Evolutionary conservation across 2,888 invertebrate genomes (phyloP), one percentile per base, ranked within the genome.

Genomic region (Trilocha varians): DNA sequence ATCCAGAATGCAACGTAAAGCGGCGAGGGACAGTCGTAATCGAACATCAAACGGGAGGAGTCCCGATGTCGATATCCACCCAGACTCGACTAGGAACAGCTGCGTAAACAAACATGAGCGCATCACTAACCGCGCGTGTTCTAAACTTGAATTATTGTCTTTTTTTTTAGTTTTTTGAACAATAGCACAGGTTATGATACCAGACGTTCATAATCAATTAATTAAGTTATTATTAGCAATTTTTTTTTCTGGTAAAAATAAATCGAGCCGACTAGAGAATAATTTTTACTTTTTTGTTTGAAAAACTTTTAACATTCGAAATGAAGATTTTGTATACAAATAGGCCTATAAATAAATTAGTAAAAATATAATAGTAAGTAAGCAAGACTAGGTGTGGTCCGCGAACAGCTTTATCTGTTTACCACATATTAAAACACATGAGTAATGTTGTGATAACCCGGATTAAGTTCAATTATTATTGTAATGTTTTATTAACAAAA

Each of bases 101-200:
- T 75, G 72, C 49, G 61, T 66, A 74, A 72, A 74, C 63, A 75
- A 72, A 65, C 62, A 63, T 49, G 39, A 53, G 59, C 54, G 54
- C 62, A 65, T 63, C 66, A 65, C 66, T 64, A 61, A 47, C 46
- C 45, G 45, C 45, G 49, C 45, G 52, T 47, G 57, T 57, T 64
- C 64, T 48, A 57, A 53, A 46, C 55, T 56, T 52, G 44, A 52
- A 54, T 52, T 50, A 49, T 46, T 47, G 54, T 52, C 53, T 48
- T 56, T 52, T 49, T 53, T 51, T 54, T 40, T 44, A 43, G 40
- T 46, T 48, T 41, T 38, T 42, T 39, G 44, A 43, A 32, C 25
- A 25, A n/a, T n/a, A n/a, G n/a, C n/a, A n/a, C n/a, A n/a, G n/a
- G n/a, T n/a, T n/a, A n/a, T n/a, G n/a, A n/a, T n/a, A n/a, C n/a